Conservation (phyloP, 2,797 vertebrate species). For the Acrossocheilus fasciatus region DNA sequence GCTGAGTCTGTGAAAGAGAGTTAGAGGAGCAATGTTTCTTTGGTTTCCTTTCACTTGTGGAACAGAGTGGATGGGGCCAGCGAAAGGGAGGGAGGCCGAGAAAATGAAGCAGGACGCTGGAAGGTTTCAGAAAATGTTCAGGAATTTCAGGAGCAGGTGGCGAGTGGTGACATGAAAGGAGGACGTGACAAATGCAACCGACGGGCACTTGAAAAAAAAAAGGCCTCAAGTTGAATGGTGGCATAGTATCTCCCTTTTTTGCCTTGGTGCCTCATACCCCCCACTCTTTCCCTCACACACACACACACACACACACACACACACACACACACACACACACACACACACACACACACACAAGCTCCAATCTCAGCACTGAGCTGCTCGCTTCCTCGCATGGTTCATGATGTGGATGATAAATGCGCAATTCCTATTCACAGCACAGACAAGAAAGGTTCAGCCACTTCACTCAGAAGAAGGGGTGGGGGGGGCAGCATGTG, state of each 20-base stretch:
- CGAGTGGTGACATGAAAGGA: slow-evolving; percentile 83
- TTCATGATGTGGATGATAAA: slow-evolving; percentile 66
- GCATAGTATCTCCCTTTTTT: slow-evolving; percentile 69
- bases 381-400: slow-evolving; percentile 52
- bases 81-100: slow-evolving; percentile 60
- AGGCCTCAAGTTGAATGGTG: slow-evolving; percentile 68
- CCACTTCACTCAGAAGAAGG: slow-evolving; percentile 50
- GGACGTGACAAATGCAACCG: slow-evolving; percentile 80
- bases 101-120: slow-evolving; percentile 62
- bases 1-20: slow-evolving; percentile 54
- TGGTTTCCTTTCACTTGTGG: slow-evolving; percentile 66
- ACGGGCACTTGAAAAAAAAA: slow-evolving; percentile 67
- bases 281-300: slow-evolving; percentile 47
- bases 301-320: slow-evolving; percentile 35
- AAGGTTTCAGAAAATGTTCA: slow-evolving; percentile 78
- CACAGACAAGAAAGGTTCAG: slow-evolving; percentile 59
- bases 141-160: slow-evolving; percentile 85
- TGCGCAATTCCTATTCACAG: slow-evolving; percentile 63
- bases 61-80: slow-evolving; percentile 65
- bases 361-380: slow-evolving; percentile 60
- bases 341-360: slow-evolving; percentile 40
- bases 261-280: slow-evolving; percentile 59
- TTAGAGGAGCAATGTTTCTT: slow-evolving; percentile 64
- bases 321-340: slow-evolving; percentile 37
- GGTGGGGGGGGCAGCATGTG: slow-evolving; percentile 2